Conservation (phyloP, 2,113 vertebrate genomes). For the Apaloderma vittatum region DNA sequence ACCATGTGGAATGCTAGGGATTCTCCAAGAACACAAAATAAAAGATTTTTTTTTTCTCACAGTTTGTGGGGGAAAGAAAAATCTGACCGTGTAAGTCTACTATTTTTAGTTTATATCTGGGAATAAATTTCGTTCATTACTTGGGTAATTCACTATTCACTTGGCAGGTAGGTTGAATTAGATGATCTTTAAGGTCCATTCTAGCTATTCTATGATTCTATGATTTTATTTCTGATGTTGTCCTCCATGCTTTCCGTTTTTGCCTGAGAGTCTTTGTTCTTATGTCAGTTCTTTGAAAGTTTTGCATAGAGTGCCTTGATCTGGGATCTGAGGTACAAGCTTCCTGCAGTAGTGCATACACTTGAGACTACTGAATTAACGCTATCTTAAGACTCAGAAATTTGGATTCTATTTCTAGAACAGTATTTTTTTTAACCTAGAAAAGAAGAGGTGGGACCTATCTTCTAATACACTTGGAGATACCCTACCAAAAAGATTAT, state of each 20-base stretch:
- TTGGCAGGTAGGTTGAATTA: not conserved
- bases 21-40: not conserved
- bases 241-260: not conserved
- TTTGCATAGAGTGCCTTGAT: not conserved
- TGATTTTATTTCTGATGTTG: not conserved
- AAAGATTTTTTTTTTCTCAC: fast-evolving
- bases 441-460: not conserved
- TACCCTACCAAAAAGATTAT: not conserved
- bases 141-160: not conserved
- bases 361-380: not conserved
- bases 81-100: not conserved
- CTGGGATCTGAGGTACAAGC: not conserved
- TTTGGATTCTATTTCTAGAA: not conserved
- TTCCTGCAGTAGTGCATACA: not conserved
- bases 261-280: not conserved
- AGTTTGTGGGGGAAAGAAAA: not conserved
- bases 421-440: not conserved
- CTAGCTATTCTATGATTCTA: too few species aligned
- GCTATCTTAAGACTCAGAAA: not conserved
- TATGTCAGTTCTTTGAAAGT: fast-evolving
- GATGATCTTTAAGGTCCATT: too few species aligned
- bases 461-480: not conserved
- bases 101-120: not conserved
- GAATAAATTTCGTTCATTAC: not conserved
- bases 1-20: not conserved